Base-by-base conservation (phyloP, 2,888 invertebrate species). In the Hirtodrosophila duncani region DNA sequence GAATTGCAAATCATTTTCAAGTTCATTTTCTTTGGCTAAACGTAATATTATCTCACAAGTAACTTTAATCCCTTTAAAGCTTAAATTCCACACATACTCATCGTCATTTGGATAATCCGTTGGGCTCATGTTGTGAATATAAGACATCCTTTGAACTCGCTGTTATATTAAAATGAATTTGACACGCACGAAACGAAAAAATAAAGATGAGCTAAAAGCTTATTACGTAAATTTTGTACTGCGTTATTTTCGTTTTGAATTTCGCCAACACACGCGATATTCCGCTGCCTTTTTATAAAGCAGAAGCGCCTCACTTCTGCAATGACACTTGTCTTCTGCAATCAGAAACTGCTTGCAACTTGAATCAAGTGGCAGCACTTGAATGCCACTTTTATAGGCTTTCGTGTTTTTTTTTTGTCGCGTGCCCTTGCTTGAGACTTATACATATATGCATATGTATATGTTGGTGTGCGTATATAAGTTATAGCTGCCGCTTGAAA, bases 71-170 rank as follows among this genome's bases (percentile, higher is more conserved):
- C 21, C 17, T 16, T 29, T 27, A 18, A 41, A 18, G 29, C n/a
- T n/a, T n/a, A n/a, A n/a, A n/a, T n/a, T n/a, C n/a, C n/a, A 39
- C 34, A 75, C 75, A 55, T 78, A 75, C 75, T 75, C 75, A 67
- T 75, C 75, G 41, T 74, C 79, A 16, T 48, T 57, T 56, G 81
- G 34, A 51, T 69, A 56, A 53, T 65, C 75, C 64, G 69, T 64
- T 33, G 67, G 21, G 38, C 70, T 74, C 51, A 64, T 69, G 64
- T 50, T 74, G 62, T 45, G 60, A 38, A 81, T 75, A 37, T 70
- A 78, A 29, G 75, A 69, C 75, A 75, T 75, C 37, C 30, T 74
- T 20, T n/a, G n/a, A n/a, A n/a, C n/a, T n/a, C 17, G 24, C 18
- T 41, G 30, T 31, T 29, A 10, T 27, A 63, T 20, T 10, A 2